phyloP scores from a whole-genome alignment of 2,113 vertebrate genomes.

The Columba livia region DNA sequence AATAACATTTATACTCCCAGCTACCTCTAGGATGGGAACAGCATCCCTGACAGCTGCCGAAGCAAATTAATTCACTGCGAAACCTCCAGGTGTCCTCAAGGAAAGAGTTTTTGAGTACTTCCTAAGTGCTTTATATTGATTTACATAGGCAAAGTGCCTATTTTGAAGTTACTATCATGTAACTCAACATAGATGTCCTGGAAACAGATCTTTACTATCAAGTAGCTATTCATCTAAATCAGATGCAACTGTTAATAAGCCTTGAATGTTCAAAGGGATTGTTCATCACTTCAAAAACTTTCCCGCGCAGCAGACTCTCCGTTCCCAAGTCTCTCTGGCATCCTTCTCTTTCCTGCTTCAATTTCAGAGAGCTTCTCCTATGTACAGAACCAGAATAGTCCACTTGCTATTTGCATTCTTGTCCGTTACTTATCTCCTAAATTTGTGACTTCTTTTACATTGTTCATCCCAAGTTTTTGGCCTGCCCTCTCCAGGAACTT shows the following conservation, averaged over 20 bases:
- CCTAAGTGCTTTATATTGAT: not conserved
- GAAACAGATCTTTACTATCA: not conserved
- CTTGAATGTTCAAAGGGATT: not conserved
- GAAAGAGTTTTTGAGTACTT: not conserved
- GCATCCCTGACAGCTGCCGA: not conserved
- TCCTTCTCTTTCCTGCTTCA: not conserved
- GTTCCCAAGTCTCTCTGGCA: accelerated
- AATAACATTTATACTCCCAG: not conserved
- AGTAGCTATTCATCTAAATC: not conserved
- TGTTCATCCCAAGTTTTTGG: not conserved
- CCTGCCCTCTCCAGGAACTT: not conserved
- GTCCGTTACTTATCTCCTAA: not conserved
- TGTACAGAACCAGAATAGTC: not conserved
- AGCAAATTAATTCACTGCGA: not conserved
- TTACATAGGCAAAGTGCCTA: not conserved
- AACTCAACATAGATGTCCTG: not conserved
- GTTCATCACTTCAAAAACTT: not conserved
- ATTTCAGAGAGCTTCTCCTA: not conserved
- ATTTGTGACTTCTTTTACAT: not conserved
- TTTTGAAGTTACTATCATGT: not conserved
- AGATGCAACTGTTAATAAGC: not conserved
- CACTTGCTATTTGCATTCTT: accelerated
- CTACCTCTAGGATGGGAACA: not conserved
- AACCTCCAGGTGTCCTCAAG: not conserved
- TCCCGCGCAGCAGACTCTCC: not conserved